Evolutionary conservation across 2,113 vertebrate genomes (phyloP).

Genomic region (Coryphaenoides rupestris): DNA sequence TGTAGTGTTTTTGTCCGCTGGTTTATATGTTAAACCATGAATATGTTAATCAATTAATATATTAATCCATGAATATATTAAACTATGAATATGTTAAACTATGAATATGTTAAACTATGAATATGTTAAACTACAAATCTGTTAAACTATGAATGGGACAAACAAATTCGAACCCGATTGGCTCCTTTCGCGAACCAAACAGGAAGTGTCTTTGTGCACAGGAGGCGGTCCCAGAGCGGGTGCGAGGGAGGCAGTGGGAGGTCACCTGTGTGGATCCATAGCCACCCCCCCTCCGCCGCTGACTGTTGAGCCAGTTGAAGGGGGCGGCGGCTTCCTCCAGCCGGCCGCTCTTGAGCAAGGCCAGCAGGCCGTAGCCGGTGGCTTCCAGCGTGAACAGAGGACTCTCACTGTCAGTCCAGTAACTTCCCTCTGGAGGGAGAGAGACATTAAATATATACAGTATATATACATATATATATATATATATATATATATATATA

Average conservation of each 20-base stretch:
- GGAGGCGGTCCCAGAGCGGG: too few relatives aligned
- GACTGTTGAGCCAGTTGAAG: conserved; percentile 70
- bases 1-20: too few relatives aligned
- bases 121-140: too few relatives aligned
- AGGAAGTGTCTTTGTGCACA: too few relatives aligned
- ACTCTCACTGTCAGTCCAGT: conserved; percentile 61
- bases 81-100: too few relatives aligned
- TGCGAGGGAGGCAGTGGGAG: not conserved
- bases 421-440: conserved; percentile 34
- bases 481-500: not conserved
- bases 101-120: too few relatives aligned
- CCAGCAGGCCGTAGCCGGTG: conserved; percentile 70
- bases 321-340: conserved; percentile 44
- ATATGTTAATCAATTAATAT: too few relatives aligned
- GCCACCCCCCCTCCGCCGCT: conserved; percentile 59
- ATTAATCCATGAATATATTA: too few relatives aligned
- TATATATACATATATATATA: not conserved
- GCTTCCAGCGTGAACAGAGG: conserved; percentile 64
- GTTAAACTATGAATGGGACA: too few relatives aligned
- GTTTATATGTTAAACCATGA: too few relatives aligned
- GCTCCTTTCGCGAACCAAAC: too few relatives aligned
- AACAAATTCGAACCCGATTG: not conserved
- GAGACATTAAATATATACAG: not conserved
- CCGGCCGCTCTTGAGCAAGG: conserved; percentile 56
- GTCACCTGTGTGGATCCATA: conserved; percentile 75